Evolutionary conservation across 2,113 vertebrate genomes (phyloP), one percentile per base, ranked within the genome.

Genomic region (Petromus typicus): DNA sequence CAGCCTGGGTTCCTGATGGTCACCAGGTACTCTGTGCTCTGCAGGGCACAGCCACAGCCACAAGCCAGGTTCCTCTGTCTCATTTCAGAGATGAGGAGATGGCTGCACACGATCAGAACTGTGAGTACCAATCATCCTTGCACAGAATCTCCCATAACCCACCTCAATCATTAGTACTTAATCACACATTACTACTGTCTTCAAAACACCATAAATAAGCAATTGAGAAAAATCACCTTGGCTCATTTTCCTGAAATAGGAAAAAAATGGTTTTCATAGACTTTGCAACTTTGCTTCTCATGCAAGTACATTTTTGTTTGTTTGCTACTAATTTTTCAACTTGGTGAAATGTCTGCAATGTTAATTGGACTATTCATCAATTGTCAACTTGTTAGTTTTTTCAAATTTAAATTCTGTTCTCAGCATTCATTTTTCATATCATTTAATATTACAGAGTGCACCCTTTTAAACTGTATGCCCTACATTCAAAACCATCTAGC

Each of bases 391-490:
- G 54, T 92, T 96, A 91, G 51, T 71, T 97, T 98, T 90, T 92
- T 91, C 43, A 76, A 25, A 73, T 86, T 97, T 90, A 76, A 96
- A 86, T 48, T 95, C 66, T 59, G 82, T 90, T 82, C 85, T 59
- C 91, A 94, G 93, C 69, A 95, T 90, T 97, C 82, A 30, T 98
- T 98, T 98, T 97, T 98, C 91, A 97, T 96, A 96, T 94, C 80
- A 97, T 96, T 98, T 97, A 98, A 98, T 98, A 2, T 97, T 96
- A 92, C 92, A 86, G 95, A 69, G 76, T 97, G 96, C 97, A 96
- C 96, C 95, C 66, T 94, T 91, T 97, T 95, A 98, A 98, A 97
- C 95, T 85, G 17, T 95, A 32, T 93, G 76, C 57, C 97, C 94
- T 97, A 69, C 89, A 81, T 97, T 85, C 94, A 97, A 87, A 97